Percentiles rank a stretch among this genome's conserved stretches.
These are phyloP conservation scores for Nyleta sp. DNA, from an alignment of 2,888 invertebrate species.

Conservation along the genomic window DNA sequence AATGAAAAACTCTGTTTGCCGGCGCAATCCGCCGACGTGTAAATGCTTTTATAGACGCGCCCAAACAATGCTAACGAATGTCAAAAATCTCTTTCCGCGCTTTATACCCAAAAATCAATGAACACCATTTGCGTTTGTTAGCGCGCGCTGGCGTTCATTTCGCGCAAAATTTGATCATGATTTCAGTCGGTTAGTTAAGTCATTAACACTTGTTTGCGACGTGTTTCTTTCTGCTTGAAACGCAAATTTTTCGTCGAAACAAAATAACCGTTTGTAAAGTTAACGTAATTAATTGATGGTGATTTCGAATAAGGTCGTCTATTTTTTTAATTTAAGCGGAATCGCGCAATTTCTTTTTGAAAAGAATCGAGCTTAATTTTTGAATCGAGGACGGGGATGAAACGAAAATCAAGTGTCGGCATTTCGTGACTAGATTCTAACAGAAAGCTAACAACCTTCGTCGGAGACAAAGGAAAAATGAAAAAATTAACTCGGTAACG, in stretches of 20 bases:
- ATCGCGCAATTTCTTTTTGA: too few relatives aligned
- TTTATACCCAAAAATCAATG: conserved; percentile 44
- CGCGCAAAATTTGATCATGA: conserved; percentile 22
- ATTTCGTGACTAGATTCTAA: conserved; percentile 16
- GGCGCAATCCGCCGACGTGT: conserved; percentile 44
- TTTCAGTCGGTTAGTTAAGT: conserved; percentile 31
- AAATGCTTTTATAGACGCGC: conserved; percentile 51
- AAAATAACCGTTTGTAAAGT: neutral
- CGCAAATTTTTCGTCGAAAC: neutral
- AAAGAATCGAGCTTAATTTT: neutral
- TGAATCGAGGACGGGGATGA: neutral
- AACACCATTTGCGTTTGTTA: conserved; percentile 37
- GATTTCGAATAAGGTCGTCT: too few relatives aligned
- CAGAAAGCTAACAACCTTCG: neutral
- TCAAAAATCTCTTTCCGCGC: conserved; percentile 39
- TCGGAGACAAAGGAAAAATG: conserved; percentile 42
- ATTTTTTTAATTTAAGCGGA: too few relatives aligned
- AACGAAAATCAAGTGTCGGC: conserved; percentile 28
- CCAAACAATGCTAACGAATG: conserved; percentile 52
- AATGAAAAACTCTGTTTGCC: conserved; percentile 54
- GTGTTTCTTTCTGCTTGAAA: neutral
- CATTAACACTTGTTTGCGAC: conserved; percentile 5
- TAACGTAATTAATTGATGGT: too few relatives aligned
- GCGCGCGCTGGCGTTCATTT: conserved; percentile 25
- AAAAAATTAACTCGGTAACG: conserved; percentile 53